Evolutionary conservation across 2,797 vertebrate species (phyloP).

Genomic region (Astyanax mexicanus): DNA sequence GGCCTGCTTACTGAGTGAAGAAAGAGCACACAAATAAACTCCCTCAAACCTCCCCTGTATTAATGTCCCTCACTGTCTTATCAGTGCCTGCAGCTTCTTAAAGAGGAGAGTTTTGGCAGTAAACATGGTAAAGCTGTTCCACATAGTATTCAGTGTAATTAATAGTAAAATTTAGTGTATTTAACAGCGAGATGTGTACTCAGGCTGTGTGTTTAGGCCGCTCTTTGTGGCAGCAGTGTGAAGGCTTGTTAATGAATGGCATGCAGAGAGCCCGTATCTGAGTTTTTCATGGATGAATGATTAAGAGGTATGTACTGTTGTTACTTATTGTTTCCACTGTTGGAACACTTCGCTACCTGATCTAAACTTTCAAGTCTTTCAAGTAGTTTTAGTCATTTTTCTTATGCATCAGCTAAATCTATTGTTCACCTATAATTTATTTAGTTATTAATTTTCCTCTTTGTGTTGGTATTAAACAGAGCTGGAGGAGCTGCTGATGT

Average conservation of each 20-base stretch:
- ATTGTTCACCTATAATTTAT: no score
- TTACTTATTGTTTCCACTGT: constrained; percentile 11
- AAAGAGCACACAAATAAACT: constrained; percentile 40
- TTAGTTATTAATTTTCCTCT: background rate
- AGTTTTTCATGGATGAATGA: constrained; percentile 35
- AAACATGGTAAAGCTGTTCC: background rate
- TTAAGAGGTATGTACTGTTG: constrained; percentile 42
- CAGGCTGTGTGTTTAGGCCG: background rate
- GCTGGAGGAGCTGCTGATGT: constrained; percentile 93
- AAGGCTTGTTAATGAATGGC: constrained; percentile 4
- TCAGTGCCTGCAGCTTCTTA: background rate
- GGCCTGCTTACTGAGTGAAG: constrained; percentile 32
- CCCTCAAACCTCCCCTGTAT: constrained; percentile 18
- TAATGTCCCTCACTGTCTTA: background rate
- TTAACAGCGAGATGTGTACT: background rate
- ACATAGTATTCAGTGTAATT: background rate
- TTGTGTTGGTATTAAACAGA: no score
- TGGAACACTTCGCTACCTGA: no score
- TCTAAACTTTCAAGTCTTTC: background rate
- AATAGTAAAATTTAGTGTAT: background rate
- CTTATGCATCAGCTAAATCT: background rate
- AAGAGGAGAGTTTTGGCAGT: constrained; percentile 16
- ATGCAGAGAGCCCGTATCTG: background rate
- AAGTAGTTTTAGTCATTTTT: background rate
- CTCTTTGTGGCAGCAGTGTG: background rate